phyloP scores from a whole-genome alignment of 2,113 vertebrate genomes.

The Rhabdomys dilectus region DNA sequence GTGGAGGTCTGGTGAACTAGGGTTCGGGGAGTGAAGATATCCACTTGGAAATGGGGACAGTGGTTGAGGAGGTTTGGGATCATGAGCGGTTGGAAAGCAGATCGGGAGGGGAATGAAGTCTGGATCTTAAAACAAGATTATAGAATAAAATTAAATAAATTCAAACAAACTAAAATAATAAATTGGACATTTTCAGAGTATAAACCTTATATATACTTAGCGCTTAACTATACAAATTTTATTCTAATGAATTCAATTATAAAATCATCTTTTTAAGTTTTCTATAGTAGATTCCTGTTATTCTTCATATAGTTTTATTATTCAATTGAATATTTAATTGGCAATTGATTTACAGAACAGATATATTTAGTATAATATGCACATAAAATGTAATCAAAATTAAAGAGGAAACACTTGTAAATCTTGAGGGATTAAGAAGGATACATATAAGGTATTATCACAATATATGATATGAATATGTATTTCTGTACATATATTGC shows the following conservation, averaged over 20 bases:
- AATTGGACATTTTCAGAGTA: neutral
- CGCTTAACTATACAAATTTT: neutral
- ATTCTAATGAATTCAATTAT: neutral
- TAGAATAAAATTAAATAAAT: too few relatives aligned
- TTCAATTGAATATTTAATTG: neutral
- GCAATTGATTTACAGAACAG: neutral
- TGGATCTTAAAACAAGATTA: too few relatives aligned
- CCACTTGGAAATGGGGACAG: too few relatives aligned
- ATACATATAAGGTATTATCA: neutral
- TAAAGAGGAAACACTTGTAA: neutral
- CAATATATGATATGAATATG: neutral
- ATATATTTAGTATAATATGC: neutral
- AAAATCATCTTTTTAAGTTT: neutral
- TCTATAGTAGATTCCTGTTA: neutral
- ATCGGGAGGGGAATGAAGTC: too few relatives aligned
- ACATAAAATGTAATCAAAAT: neutral
- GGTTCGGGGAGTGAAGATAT: too few relatives aligned
- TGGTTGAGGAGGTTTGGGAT: too few relatives aligned
- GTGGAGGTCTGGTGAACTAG: fast-evolving
- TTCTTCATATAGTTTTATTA: neutral
- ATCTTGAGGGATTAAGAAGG: neutral
- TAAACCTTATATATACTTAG: neutral
- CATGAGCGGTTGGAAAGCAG: fast-evolving
- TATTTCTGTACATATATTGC: neutral
- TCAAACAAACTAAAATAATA: too few relatives aligned